Evolutionary conservation across 2,797 vertebrate species (phyloP).

Genomic region (Lagodon rhomboides): DNA sequence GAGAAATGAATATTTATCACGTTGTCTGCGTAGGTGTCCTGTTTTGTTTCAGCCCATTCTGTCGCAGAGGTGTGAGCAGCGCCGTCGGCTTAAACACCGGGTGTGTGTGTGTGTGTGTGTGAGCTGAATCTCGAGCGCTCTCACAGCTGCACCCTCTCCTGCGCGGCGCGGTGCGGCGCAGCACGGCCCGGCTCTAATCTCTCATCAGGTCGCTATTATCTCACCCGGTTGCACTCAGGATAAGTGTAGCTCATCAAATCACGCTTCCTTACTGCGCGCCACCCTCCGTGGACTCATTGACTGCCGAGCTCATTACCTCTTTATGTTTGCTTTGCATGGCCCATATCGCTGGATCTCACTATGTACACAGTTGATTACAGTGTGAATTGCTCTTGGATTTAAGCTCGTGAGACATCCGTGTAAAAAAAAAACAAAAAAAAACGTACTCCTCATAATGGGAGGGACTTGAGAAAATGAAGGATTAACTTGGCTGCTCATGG

Average conservation of each 20-base stretch:
- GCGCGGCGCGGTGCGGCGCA: conserved; percentile 50
- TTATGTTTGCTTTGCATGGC: conserved; percentile 50
- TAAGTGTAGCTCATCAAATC: conserved; percentile 73
- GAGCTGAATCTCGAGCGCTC: conserved; percentile 32
- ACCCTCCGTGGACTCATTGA: conserved; percentile 28
- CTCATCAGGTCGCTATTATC: conserved; percentile 70
- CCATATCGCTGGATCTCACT: conserved; percentile 18
- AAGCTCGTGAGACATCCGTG: conserved; percentile 11
- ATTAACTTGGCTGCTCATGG: background rate
- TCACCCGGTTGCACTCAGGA: conserved; percentile 63
- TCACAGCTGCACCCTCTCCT: conserved; percentile 57
- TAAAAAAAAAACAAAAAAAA: no score
- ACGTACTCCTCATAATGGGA: conserved; percentile 2
- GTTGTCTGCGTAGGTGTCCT: conserved; percentile 29
- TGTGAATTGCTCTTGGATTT: conserved; percentile 34
- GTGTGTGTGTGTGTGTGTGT: no score
- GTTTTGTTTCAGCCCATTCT: conserved; percentile 32
- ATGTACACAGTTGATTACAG: conserved; percentile 37
- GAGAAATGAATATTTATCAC: conserved; percentile 28
- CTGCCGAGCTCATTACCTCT: conserved; percentile 50
- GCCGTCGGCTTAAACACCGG: conserved; percentile 29
- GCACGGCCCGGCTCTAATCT: conserved; percentile 58
- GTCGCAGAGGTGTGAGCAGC: conserved; percentile 29
- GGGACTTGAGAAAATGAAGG: conserved; percentile 21
- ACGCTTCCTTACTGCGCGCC: conserved; percentile 20